These are phyloP conservation scores for Forbesichthys papilliferus DNA, from an alignment of 2,113 vertebrate genomes.

Conservation along the genomic window DNA sequence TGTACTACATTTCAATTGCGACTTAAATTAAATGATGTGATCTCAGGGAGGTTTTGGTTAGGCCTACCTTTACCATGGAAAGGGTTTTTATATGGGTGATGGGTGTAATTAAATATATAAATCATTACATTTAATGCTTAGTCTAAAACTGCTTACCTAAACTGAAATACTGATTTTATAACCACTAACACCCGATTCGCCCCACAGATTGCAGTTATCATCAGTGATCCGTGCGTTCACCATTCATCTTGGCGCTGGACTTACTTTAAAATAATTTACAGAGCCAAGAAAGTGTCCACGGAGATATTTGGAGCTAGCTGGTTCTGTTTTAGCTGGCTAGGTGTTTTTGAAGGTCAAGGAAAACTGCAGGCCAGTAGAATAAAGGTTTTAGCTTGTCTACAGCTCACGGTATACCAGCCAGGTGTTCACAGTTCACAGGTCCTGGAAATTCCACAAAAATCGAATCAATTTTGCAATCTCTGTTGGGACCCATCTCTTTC, in stretches of 20 bases:
- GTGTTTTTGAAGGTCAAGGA: conserved; percentile 45
- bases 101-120: no score
- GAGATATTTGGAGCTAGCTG: conserved; percentile 18
- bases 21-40: no score
- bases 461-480: conserved; percentile 5
- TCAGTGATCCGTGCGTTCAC: neutral
- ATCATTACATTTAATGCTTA: no score
- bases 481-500: neutral
- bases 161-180: neutral
- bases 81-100: no score
- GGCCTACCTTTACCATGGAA: no score
- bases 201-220: neutral
- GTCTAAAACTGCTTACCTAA: no score
- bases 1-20: no score
- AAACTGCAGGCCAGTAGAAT: conserved; percentile 27
- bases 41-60: no score
- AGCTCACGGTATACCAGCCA: conserved; percentile 18
- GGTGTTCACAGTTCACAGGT: conserved; percentile 49
- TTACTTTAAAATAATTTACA: neutral
- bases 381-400: conserved; percentile 32
- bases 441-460: conserved; percentile 28
- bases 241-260: conserved; percentile 20
- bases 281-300: neutral
- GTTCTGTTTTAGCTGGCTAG: neutral
- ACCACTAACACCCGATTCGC: neutral